phyloP scores from a whole-genome alignment of 1,140 invertebrate species.

The Trichogramma pretiosum region DNA sequence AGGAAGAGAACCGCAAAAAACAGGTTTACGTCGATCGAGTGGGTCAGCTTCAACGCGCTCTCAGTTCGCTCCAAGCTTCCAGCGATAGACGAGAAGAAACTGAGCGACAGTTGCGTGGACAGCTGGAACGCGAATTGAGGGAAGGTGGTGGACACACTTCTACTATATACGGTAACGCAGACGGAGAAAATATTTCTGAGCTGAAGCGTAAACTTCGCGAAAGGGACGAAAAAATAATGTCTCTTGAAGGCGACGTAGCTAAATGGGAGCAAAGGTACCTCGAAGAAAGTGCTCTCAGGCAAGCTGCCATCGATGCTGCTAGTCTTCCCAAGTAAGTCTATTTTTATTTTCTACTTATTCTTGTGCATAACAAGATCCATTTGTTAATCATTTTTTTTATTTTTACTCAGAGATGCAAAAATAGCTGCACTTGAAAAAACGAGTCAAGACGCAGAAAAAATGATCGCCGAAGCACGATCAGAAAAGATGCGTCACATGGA shows the following conservation, averaged over 20 bases:
- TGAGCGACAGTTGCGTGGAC: constrained; percentile 67
- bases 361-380: neutral
- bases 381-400: constrained; percentile 9
- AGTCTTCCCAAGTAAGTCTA: constrained; percentile 67
- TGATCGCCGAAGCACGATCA: constrained; percentile 75
- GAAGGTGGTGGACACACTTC: constrained; percentile 48
- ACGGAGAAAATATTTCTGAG: constrained; percentile 54
- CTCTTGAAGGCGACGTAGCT: constrained; percentile 70
- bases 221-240: constrained; percentile 72
- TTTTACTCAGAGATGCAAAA: constrained; percentile 63
- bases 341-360: neutral
- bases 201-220: constrained; percentile 61
- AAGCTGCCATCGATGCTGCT: constrained; percentile 76
- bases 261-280: constrained; percentile 84
- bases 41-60: constrained; percentile 70
- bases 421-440: constrained; percentile 78
- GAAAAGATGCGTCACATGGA: constrained; percentile 83
- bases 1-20: constrained; percentile 83
- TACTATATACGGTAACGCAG: constrained; percentile 30
- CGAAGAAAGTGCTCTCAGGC: constrained; percentile 73
- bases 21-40: constrained; percentile 78
- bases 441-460: constrained; percentile 75
- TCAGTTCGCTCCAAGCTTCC: constrained; percentile 73
- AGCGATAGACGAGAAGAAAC: constrained; percentile 78
- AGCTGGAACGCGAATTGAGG: constrained; percentile 71